Conservation (phyloP, 1,140 invertebrate species). For the Brachionus rubens region DNA sequence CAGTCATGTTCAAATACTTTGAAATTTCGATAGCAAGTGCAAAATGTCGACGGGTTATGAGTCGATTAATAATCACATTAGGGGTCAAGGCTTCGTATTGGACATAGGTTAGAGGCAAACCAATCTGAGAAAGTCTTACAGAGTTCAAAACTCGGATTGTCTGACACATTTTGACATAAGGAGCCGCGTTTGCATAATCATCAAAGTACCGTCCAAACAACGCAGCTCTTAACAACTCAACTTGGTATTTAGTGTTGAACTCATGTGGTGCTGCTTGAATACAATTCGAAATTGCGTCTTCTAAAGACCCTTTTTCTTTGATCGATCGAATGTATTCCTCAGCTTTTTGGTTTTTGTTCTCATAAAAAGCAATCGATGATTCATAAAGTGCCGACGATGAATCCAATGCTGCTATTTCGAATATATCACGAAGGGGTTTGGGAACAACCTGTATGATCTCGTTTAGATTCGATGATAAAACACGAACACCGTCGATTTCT, state of each 20-base stretch:
- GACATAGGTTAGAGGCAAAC: constrained; percentile 80
- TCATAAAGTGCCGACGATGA: constrained; percentile 28
- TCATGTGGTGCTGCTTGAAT: constrained; percentile 44
- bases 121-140: constrained; percentile 77
- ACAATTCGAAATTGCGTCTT: constrained; percentile 45
- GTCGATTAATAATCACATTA: constrained; percentile 75
- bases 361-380: constrained; percentile 43
- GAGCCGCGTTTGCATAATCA: constrained; percentile 20
- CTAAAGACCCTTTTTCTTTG: constrained; percentile 31
- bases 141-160: constrained; percentile 84
- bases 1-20: constrained; percentile 78
- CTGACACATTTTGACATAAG: constrained; percentile 76
- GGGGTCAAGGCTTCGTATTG: constrained; percentile 79
- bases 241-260: constrained; percentile 39
- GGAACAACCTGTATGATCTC: constrained; percentile 23
- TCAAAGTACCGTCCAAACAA: constrained; percentile 45
- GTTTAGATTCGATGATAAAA: background rate
- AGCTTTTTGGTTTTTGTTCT: constrained; percentile 44
- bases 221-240: constrained; percentile 21
- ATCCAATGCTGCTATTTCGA: constrained; percentile 42
- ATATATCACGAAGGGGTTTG: constrained; percentile 17
- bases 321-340: constrained; percentile 40
- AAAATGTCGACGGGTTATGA: constrained; percentile 84
- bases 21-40: constrained; percentile 84
- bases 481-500: constrained; percentile 36